A percentile compares a stretch with the other conserved stretches of the same genome.
Evolutionary conservation across 2,888 invertebrate genomes (phyloP).

Genomic region (Thysanoteuthis rhombus): DNA sequence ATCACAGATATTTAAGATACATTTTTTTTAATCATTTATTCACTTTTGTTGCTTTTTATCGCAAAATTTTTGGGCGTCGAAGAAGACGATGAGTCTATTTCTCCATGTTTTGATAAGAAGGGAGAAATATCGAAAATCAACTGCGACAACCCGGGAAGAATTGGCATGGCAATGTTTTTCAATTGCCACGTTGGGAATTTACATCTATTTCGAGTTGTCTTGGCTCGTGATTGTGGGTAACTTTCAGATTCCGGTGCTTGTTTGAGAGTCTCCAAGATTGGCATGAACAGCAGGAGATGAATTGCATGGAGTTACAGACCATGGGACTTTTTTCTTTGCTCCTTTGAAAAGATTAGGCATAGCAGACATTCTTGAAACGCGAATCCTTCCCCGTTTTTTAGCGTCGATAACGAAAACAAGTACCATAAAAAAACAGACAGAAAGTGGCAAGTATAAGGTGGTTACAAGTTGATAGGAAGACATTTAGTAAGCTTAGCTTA

Average conservation of each 20-base stretch:
- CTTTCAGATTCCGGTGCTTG: background rate
- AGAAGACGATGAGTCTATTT: background rate
- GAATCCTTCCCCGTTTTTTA: background rate
- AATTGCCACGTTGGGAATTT: too few relatives aligned
- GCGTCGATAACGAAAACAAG: background rate
- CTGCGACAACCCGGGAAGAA: background rate
- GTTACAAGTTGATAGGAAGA: background rate
- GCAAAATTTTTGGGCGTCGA: too few relatives aligned
- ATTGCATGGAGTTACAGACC: background rate
- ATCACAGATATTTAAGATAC: too few relatives aligned
- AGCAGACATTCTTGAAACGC: background rate
- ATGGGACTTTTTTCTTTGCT: background rate
- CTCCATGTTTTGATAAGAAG: background rate
- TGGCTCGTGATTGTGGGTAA: background rate
- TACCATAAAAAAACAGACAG: background rate
- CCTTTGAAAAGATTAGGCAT: background rate
- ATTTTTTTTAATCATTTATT: too few relatives aligned
- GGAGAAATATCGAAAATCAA: background rate
- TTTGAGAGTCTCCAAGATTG: background rate
- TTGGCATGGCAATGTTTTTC: background rate
- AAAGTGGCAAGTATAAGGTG: background rate
- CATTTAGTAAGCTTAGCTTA: background rate
- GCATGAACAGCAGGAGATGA: conserved; percentile 12
- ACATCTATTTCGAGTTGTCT: background rate
- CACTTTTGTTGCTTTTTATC: too few relatives aligned